phyloP scores from a whole-genome alignment of 1,140 invertebrate species.

The Penaeus vannamei region DNA sequence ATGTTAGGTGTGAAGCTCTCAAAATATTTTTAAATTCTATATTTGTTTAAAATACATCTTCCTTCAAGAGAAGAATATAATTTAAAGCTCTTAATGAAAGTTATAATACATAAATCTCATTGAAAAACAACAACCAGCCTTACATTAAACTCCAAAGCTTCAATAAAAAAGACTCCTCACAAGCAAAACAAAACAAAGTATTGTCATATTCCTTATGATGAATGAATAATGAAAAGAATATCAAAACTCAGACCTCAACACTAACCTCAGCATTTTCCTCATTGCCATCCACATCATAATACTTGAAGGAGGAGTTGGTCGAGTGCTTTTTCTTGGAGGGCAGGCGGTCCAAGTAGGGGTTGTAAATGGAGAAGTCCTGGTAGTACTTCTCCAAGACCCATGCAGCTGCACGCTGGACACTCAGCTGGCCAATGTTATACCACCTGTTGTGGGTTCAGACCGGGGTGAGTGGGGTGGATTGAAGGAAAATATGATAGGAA shows the following conservation, averaged over 20 bases:
- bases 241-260: not conserved
- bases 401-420: constrained; percentile 94
- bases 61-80: no score
- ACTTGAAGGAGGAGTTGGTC: constrained; percentile 84
- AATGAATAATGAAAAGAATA: not conserved
- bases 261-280: constrained; percentile 68
- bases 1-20: not conserved
- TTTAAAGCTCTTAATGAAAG: no score
- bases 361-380: constrained; percentile 95
- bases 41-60: no score
- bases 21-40: no score
- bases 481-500: not conserved
- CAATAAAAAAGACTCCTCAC: no score
- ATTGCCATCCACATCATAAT: constrained; percentile 94
- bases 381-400: constrained; percentile 96
- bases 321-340: constrained; percentile 82
- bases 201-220: not conserved
- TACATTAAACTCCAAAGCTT: not conserved
- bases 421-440: constrained; percentile 91
- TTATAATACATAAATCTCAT: no score
- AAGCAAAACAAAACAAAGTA: no score
- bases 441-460: constrained; percentile 65
- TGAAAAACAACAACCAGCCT: no score
- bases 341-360: constrained; percentile 93
- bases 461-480: not conserved